Evolutionary conservation across 2,888 invertebrate genomes (phyloP).

Genomic region (Cheilosia variabilis): DNA sequence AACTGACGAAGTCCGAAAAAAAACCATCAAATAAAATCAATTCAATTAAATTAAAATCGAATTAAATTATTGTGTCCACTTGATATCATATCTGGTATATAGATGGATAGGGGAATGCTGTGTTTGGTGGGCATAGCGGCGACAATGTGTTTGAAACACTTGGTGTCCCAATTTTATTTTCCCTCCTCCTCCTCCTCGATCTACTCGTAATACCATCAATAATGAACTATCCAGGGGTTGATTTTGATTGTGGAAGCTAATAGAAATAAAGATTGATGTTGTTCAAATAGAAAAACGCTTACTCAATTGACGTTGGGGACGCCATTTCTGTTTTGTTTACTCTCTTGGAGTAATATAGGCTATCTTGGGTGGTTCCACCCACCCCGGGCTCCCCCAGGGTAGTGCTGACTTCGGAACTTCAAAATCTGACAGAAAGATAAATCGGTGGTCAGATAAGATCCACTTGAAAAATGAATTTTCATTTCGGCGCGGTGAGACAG

Average conservation of each 20-base stretch:
- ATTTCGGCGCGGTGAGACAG: conserved; percentile 27
- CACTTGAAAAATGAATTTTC: conserved; percentile 68
- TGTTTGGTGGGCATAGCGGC: no score
- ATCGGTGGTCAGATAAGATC: conserved; percentile 74
- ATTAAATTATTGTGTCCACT: conserved; percentile 53
- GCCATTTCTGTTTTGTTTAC: conserved; percentile 7
- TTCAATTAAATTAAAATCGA: conserved; percentile 55
- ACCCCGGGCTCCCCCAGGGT: not conserved
- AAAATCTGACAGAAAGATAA: conserved; percentile 71
- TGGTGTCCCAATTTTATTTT: not conserved
- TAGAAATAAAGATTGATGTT: conserved; percentile 62
- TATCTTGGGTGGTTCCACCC: conserved; percentile 8
- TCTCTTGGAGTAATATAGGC: conserved; percentile 46
- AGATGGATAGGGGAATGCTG: conserved; percentile 10
- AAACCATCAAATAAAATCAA: conserved; percentile 5
- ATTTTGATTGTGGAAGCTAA: conserved; percentile 19
- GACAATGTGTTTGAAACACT: not conserved
- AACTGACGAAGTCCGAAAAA: not conserved
- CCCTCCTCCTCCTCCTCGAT: not conserved
- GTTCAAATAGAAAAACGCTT: conserved; percentile 54
- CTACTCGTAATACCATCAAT: not conserved
- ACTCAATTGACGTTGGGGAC: conserved; percentile 1
- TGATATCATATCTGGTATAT: conserved; percentile 22
- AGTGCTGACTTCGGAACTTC: conserved; percentile 51
- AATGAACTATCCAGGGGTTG: conserved; percentile 24